Evolutionary conservation across 37 sponge, comb jelly and placozoan genomes (phyloP), one percentile per base, ranked within the genome.

Genomic region (Haliclona indistincta): DNA sequence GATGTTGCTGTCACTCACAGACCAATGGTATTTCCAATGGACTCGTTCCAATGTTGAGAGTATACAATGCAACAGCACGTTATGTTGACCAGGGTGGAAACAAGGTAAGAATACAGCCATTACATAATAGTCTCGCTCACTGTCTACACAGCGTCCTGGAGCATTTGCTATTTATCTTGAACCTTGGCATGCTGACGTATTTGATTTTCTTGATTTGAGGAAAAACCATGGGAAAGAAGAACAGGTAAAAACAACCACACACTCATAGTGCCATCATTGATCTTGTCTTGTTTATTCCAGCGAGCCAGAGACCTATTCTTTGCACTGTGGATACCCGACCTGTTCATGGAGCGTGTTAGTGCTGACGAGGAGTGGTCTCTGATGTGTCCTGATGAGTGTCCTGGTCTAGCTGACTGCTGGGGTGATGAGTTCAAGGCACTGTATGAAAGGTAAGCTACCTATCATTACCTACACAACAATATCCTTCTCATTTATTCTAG

Each of bases 11-110:
- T 39, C 53, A 20, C 26, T 22, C 70, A 20, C 76, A 89, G 90
- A 98, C 99, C 20, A 95, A 95, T 64, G 99, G 99, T 20, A 80
- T 72, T 26, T 93, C 94, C 71, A 98, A 98, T 82, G 99, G 99
- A 0, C 88, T 97, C 51, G 88, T 94, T 49, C 98, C 99, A 39
- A 98, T 98, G 99, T 64, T 98, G 65, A 75, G 97, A 33, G 99
- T 98, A 2, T 98, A 76, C 83, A 98, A 98, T 78, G 93, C 90
- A 71, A 98, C 99, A 20, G 99, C 99, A 38, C 75, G 99, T 43
- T 98, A 98, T 67, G 99, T 98, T 23, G 99, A 98, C 69, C 99
- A 98, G 56, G 98, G 97, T 33, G 97, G 97, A 0, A 97, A 97
- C 74, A 97, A 97, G 87, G 86, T 86, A 43, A 3, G 64, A 26